Percentiles rank a stretch among this genome's conserved stretches.
Evolutionary conservation across 2,113 vertebrate species (phyloP).

Genomic region (Pimephales promelas): DNA sequence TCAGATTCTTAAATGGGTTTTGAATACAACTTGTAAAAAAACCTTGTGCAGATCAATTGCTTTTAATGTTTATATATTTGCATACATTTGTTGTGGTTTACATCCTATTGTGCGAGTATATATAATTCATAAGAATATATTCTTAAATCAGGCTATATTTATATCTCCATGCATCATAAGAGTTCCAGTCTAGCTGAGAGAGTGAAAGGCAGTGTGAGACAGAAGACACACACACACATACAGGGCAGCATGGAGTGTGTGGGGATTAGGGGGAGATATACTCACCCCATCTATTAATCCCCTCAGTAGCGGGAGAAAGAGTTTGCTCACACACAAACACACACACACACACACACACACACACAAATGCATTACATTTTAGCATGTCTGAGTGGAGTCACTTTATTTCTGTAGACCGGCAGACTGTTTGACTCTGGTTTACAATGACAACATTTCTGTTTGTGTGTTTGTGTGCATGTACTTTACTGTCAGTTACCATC

Average conservation of each 20-base stretch:
- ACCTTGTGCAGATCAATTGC: background rate
- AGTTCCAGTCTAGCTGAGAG: constrained; percentile 7
- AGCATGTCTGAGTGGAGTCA: background rate
- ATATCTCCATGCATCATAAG: too few relatives aligned
- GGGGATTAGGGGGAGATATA: constrained; percentile 51
- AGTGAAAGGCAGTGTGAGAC: constrained; percentile 42
- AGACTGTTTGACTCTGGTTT: constrained; percentile 29
- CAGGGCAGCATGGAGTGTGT: constrained; percentile 35
- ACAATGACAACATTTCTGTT: constrained; percentile 24
- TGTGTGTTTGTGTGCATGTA: constrained; percentile 22
- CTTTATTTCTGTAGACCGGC: background rate
- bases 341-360: background rate
- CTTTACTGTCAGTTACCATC: constrained; percentile 17
- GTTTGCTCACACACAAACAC: constrained; percentile 32
- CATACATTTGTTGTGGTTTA: background rate
- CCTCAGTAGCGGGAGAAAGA: constrained; percentile 48
- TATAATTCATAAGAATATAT: background rate
- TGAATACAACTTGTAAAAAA: background rate
- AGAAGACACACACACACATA: constrained; percentile 34
- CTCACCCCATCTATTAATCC: constrained; percentile 55
- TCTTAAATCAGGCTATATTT: background rate
- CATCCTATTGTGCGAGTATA: background rate
- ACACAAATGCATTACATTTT: constrained; percentile 20
- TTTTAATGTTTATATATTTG: background rate
- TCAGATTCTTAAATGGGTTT: background rate